Evolutionary conservation across 2,797 vertebrate species (phyloP).

Genomic region (Holocentrus rufus): DNA sequence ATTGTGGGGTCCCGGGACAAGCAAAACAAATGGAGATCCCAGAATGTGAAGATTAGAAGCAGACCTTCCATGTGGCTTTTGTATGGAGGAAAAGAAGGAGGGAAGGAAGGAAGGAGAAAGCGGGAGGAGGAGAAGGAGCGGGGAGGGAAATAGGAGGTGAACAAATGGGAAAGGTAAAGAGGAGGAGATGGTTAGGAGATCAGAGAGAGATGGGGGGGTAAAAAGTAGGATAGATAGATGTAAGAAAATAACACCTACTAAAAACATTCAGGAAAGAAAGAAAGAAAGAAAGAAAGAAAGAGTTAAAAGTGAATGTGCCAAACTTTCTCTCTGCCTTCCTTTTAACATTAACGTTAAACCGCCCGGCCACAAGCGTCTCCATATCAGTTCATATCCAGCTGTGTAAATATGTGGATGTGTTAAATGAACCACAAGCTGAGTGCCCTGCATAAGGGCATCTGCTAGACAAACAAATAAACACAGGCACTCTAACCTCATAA

Average conservation of each 20-base stretch:
- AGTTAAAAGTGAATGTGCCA: constrained; percentile 9
- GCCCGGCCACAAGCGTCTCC: constrained; percentile 61
- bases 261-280: background rate
- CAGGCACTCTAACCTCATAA: constrained; percentile 64
- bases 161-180: constrained; percentile 34
- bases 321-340: background rate
- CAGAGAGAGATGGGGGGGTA: constrained; percentile 37
- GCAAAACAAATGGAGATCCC: constrained; percentile 83
- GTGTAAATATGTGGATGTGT: constrained; percentile 79
- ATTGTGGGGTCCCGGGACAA: constrained; percentile 80
- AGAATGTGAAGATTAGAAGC: constrained; percentile 83
- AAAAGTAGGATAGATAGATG: constrained; percentile 22
- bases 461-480: constrained; percentile 79
- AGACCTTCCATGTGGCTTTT: constrained; percentile 80
- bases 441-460: constrained; percentile 73
- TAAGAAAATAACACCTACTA: too few relatives aligned
- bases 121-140: constrained; percentile 26
- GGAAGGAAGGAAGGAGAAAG: too few relatives aligned
- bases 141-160: constrained; percentile 27
- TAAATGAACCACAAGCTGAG: constrained; percentile 70
- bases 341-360: constrained; percentile 56
- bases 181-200: constrained; percentile 24
- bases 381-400: constrained; percentile 78
- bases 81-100: constrained; percentile 48
- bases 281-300: background rate